phyloP scores from a whole-genome alignment of 2,888 invertebrate genomes.

The Dimorphilus gyrociliatus region DNA sequence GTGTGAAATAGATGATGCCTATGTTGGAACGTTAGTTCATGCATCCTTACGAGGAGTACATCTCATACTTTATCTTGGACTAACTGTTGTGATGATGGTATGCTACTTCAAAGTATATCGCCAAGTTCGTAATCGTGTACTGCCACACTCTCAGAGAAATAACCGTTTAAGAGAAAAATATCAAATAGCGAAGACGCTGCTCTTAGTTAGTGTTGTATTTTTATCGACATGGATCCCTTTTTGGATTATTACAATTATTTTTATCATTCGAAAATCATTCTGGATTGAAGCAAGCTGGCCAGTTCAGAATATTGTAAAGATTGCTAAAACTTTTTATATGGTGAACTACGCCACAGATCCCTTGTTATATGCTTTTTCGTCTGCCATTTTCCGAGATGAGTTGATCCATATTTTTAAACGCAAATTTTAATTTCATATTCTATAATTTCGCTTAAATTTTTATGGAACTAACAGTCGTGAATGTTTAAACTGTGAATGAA shows the following conservation, averaged over 20 bases:
- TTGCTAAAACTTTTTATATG: conserved; percentile 2
- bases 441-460: neutral
- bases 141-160: too few species aligned
- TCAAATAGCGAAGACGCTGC: conserved; percentile 2
- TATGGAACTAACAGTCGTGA: too few species aligned
- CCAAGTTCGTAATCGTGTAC: too few species aligned
- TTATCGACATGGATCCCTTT: conserved; percentile 4
- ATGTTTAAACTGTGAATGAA: too few species aligned
- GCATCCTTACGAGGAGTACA: too few species aligned
- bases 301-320: neutral
- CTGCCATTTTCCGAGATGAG: conserved; percentile 2
- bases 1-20: too few species aligned
- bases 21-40: too few species aligned
- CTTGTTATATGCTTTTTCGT: conserved; percentile 1
- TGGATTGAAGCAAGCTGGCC: neutral
- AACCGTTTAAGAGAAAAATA: too few species aligned
- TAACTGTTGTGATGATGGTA: too few species aligned
- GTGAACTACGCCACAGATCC: conserved; percentile 3
- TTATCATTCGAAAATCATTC: neutral
- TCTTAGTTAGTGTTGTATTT: conserved; percentile 3
- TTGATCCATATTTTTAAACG: neutral
- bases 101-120: too few species aligned
- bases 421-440: neutral
- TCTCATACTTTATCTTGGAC: too few species aligned
- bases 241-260: neutral